Evolutionary conservation across 2,797 vertebrate genomes (phyloP).

Genomic region (Sarcoramphus papa): DNA sequence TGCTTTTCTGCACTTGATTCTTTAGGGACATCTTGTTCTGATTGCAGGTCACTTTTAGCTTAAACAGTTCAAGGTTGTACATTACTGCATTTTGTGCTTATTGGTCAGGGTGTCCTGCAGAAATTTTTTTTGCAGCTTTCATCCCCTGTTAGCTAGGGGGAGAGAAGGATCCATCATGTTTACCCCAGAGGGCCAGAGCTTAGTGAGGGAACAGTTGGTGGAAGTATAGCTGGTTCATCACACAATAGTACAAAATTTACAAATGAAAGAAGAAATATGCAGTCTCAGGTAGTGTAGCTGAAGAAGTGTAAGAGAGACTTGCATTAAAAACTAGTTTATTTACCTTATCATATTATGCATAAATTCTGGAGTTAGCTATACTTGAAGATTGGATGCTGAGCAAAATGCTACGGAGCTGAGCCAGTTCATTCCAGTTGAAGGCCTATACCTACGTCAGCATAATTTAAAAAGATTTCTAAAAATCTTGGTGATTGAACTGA

Average conservation of each 20-base stretch:
- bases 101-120: not conserved
- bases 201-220: not conserved
- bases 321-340: not conserved
- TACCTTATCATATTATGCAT: not conserved
- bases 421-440: not conserved
- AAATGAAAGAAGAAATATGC: not conserved
- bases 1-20: not conserved
- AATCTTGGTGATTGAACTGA: not conserved
- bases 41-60: not conserved
- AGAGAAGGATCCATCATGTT: not conserved
- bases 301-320: not conserved
- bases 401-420: not conserved
- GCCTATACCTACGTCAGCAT: rapidly evolving
- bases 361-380: not conserved
- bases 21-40: not conserved
- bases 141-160: not conserved
- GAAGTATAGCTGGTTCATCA: not conserved
- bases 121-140: not conserved
- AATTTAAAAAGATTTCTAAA: not conserved
- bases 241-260: not conserved
- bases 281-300: not conserved
- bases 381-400: not conserved
- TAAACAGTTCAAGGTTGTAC: not conserved
- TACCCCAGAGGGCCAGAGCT: not conserved
- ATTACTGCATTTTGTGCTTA: not conserved